Base-by-base conservation (phyloP, 2,888 invertebrate genomes). In the Cephus pulcher region DNA sequence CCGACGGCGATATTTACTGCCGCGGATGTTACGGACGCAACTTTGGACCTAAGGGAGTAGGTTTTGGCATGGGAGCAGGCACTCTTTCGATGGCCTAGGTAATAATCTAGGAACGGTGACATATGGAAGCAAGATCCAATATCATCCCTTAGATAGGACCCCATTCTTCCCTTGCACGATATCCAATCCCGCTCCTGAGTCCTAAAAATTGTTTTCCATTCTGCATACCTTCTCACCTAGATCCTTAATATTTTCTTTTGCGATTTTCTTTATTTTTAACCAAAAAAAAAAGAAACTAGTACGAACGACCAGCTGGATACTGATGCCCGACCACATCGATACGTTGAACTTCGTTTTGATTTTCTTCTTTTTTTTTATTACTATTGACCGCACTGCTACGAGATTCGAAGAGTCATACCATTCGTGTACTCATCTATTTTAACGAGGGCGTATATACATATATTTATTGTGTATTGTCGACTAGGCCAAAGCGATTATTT, bases 1-100 rank as follows among this genome's bases (percentile, higher is more conserved):
- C 98, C 81, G 96, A 98, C 91, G 96, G 96, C 78, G 97, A 98
- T 91, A 97, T 98, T 90, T 98, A 97, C 93, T 98, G 98, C 93
- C 95, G 96, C 91, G 95, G 96, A 85, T 98, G 97, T 92, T 98
- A 98, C 92, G 96, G 96, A 86, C 95, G 96, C 89, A 96, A 96
- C 92, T 98, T 94, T 90, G 97, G 97, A 78, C 97, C 97, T 69
- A 96, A 96, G 91, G 97, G 97, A 85, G 96, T 97, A 88, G 98
- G 98, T 84, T 98, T 95, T 90, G 98, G 98, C 85, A 94, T 97
- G 93, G 98, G 98, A 88, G 97, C 97, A 91, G 98, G 98, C 92
- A 95, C 96, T 90, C 94, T 97, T 87, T 96, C 97, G 89, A 97
- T 96, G 96, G 96, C 96, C 92, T 97, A 96, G 93, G 86, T 68